Percentiles rank a stretch among this genome's conserved stretches.
phyloP scores from a whole-genome alignment of 2,888 invertebrate genomes.

The Oligia strigilis region DNA sequence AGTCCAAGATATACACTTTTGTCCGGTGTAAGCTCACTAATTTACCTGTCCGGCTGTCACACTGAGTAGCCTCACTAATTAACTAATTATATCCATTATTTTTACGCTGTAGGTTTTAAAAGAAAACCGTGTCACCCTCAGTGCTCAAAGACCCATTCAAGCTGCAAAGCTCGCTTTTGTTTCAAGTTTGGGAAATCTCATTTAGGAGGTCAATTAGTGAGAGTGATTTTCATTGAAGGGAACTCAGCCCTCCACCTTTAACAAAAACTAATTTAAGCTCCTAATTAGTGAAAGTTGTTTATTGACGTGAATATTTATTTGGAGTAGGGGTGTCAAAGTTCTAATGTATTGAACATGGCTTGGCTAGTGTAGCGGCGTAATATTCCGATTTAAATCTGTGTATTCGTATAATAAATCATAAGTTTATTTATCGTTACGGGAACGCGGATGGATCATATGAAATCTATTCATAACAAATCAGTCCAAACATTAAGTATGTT shows the following conservation, averaged over 20 bases:
- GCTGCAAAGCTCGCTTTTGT: slow-evolving; percentile 22
- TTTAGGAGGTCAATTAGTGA: slow-evolving; percentile 43
- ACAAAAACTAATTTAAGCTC: slow-evolving; percentile 40
- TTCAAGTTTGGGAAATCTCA: slow-evolving; percentile 26
- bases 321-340: not conserved
- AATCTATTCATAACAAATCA: slow-evolving; percentile 58
- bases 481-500: slow-evolving; percentile 57
- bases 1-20: slow-evolving; percentile 68
- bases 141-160: slow-evolving; percentile 11
- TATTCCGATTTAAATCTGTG: slow-evolving; percentile 35
- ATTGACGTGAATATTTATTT: slow-evolving; percentile 15
- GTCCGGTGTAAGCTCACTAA: slow-evolving; percentile 58
- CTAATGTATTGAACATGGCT: slow-evolving; percentile 9
- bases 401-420: slow-evolving; percentile 35
- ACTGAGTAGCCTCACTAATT: slow-evolving; percentile 35
- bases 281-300: slow-evolving; percentile 46
- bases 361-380: not conserved
- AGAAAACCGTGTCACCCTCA: slow-evolving; percentile 14
- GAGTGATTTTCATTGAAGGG: slow-evolving; percentile 40
- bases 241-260: slow-evolving; percentile 20
- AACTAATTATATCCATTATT: slow-evolving; percentile 25
- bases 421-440: slow-evolving; percentile 46
- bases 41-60: slow-evolving; percentile 41
- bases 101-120: slow-evolving; percentile 20
- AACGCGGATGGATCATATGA: slow-evolving; percentile 48